Evolutionary conservation across 2,888 invertebrate species (phyloP), one percentile per base, ranked within the genome.

Genomic region (Sinopyrophorus schimmeli): DNA sequence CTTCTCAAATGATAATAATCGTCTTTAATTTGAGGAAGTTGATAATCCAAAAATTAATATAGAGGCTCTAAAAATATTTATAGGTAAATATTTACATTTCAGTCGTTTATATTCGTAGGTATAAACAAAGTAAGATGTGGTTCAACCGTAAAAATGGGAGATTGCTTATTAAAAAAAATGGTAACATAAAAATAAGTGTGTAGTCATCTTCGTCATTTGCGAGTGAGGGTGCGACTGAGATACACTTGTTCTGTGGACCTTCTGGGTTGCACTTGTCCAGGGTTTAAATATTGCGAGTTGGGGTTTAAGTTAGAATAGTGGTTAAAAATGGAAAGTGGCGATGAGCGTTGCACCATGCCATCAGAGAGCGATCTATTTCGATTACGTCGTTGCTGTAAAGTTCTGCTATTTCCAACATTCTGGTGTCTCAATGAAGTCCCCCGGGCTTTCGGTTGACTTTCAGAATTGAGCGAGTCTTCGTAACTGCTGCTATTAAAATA

Each of bases 391-490:
- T 47, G 41, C 23, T 51, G 46, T 24, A 38, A 23, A 32, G 12
- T 27, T 34, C 41, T 42, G 40, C 17, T 47, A 31, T 21, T 30
- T 18, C 27, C 28, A 20, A 32, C 10, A 14, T 34, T 16, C 31
- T 44, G 39, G 23, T 46, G 44, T 20, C 34, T 24, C 16, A 44
- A 20, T 12, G 30, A 34, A 12, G 37, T 40, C 34, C 38, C 54
- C 42, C 56, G 46, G 72, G 74, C 38, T 60, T 64, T 58, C 70
- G 75, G 52, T 70, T 81, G 74, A 66, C 80, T 70, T 63, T 82
- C 67, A 1, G 85, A 86, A 68, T 89, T 89, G 24, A 89, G 72
- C 0, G 89, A 89, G 65, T 89, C 89, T 72, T 89, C 89, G 69
- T 89, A 89, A 65, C 87, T 89, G 72, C 51, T 51, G 24, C 46